Percentiles rank a stretch among this genome's conserved stretches.
Conservation (phyloP, 2,113 vertebrate species). For the Fulica atra region DNA sequence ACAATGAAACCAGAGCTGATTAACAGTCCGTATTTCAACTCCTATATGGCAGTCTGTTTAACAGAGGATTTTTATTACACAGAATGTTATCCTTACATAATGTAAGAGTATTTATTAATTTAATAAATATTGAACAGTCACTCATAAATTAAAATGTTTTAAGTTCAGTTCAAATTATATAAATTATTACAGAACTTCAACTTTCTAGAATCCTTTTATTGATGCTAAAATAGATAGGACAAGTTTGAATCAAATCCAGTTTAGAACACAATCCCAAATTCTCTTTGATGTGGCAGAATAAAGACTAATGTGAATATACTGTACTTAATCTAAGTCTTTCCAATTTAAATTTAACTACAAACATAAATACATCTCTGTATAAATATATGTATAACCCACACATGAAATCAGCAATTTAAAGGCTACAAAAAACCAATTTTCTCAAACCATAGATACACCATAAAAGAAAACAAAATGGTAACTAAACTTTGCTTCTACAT, state of each 20-base stretch:
- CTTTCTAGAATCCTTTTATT: neutral
- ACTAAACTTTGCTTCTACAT: neutral
- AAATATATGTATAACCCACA: neutral
- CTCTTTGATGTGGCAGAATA: neutral
- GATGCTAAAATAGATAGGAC: neutral
- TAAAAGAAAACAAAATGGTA: neutral
- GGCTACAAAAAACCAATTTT: neutral
- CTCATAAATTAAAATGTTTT: neutral
- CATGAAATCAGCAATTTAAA: neutral
- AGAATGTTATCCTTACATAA: neutral
- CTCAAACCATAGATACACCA: neutral
- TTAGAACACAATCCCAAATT: neutral
- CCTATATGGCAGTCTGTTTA: neutral
- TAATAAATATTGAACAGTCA: neutral
- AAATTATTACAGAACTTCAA: neutral
- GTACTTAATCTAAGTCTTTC: neutral
- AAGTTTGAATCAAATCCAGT: neutral
- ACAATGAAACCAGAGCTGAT: neutral
- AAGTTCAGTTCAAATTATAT: neutral
- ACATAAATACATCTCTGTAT: neutral
- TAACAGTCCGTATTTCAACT: neutral
- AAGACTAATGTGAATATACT: neutral
- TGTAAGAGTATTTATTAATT: neutral
- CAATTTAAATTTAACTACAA: neutral
- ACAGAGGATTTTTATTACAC: neutral